phyloP scores from a whole-genome alignment of 2,113 vertebrate genomes.

The Struthidea cinerea region DNA sequence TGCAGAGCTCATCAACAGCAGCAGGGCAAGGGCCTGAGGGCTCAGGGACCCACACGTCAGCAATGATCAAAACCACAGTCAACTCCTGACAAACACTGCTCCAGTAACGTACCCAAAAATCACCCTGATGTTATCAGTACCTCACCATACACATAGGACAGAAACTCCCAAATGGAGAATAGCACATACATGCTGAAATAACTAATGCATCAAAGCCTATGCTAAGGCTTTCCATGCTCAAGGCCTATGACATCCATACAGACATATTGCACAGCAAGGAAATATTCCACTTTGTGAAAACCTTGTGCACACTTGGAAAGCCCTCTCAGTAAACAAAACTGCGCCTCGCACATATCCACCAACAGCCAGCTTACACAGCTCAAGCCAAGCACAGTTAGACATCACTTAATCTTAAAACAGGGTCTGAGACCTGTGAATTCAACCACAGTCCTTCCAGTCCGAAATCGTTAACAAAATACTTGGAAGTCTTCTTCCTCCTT shows the following conservation, averaged over 20 bases:
- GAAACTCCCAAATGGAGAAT: neutral
- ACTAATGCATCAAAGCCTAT: neutral
- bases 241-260: neutral
- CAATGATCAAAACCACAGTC: neutral
- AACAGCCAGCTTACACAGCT: neutral
- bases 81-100: neutral
- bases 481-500: neutral
- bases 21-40: neutral
- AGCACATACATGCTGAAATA: neutral
- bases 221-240: neutral
- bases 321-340: neutral
- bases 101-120: neutral
- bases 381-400: neutral
- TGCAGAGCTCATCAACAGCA: neutral
- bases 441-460: neutral
- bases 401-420: neutral
- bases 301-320: neutral
- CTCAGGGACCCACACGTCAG: neutral
- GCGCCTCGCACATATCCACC: accelerated
- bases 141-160: neutral
- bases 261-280: neutral
- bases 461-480: neutral
- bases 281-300: neutral
- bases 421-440: neutral
- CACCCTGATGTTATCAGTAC: neutral